phyloP scores from a whole-genome alignment of 2,888 invertebrate genomes.

The Drosophila austrosaltans region DNA sequence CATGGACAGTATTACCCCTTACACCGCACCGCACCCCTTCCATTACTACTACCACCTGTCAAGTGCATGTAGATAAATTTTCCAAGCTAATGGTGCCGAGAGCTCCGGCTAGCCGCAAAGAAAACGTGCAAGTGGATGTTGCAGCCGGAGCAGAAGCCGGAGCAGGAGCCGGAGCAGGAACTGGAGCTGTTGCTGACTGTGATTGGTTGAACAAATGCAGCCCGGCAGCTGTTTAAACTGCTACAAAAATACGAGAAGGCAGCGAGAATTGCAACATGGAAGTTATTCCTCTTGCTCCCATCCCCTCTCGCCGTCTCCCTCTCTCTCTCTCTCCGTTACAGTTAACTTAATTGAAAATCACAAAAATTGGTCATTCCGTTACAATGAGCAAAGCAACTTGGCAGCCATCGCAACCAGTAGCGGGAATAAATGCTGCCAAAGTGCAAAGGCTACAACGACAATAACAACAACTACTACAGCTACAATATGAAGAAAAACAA shows the following conservation, averaged over 20 bases:
- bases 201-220: slow-evolving; percentile 49
- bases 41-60: slow-evolving; percentile 64
- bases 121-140: slow-evolving; percentile 30
- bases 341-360: slow-evolving; percentile 79
- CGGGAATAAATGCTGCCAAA: slow-evolving; percentile 62
- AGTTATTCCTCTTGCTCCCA: slow-evolving; percentile 28
- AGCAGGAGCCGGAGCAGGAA: neutral
- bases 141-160: slow-evolving; percentile 26
- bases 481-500: neutral
- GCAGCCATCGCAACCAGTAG: slow-evolving; percentile 51
- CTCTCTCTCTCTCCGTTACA: neutral
- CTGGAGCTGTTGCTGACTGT: slow-evolving; percentile 18
- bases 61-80: slow-evolving; percentile 78
- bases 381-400: slow-evolving; percentile 73
- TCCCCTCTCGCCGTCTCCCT: neutral
- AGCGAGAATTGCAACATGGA: slow-evolving; percentile 41
- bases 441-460: slow-evolving; percentile 52
- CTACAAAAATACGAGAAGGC: slow-evolving; percentile 52
- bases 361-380: slow-evolving; percentile 79
- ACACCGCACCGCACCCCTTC: slow-evolving; percentile 9
- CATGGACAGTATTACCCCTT: slow-evolving; percentile 12
- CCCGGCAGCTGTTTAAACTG: slow-evolving; percentile 65
- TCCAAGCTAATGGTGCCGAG: slow-evolving; percentile 66
- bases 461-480: slow-evolving; percentile 38
- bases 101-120: slow-evolving; percentile 62